A percentile compares a stretch with the other conserved stretches of the same genome.
Conservation (phyloP, 2,113 vertebrate species). For the Cyrtonyx montezumae region DNA sequence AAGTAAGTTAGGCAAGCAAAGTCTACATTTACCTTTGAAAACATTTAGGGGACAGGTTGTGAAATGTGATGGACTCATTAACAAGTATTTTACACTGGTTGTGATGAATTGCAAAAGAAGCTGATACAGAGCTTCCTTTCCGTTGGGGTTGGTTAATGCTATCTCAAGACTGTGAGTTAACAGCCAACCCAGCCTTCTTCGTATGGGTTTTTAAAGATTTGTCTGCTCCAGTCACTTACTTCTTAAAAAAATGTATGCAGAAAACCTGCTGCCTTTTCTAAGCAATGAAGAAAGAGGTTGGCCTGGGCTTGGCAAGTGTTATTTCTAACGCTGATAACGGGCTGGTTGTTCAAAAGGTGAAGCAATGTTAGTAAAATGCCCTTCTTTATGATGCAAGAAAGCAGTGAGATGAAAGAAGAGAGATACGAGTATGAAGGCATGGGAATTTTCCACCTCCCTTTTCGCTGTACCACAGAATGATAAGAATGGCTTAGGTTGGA, state of each 20-base stretch:
- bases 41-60: not conserved
- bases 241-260: not conserved
- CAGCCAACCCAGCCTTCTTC: rapidly evolving
- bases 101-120: not conserved
- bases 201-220: not conserved
- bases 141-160: not conserved
- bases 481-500: too few relatives aligned
- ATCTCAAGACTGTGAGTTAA: not conserved
- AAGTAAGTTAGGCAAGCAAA: not conserved
- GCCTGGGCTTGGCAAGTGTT: not conserved
- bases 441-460: not conserved
- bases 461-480: not conserved
- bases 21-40: not conserved
- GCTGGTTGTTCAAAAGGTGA: not conserved
- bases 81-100: not conserved
- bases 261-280: not conserved
- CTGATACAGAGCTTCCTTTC: not conserved
- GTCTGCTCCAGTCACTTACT: not conserved
- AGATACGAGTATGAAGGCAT: not conserved
- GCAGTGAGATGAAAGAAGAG: not conserved
- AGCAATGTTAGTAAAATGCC: not conserved
- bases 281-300: not conserved
- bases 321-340: slow-evolving; percentile 18
- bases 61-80: not conserved
- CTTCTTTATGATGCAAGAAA: not conserved